Evolutionary conservation across 2,797 vertebrate genomes (phyloP), one percentile per base, ranked within the genome.

Genomic region (Chelonia mydas): DNA sequence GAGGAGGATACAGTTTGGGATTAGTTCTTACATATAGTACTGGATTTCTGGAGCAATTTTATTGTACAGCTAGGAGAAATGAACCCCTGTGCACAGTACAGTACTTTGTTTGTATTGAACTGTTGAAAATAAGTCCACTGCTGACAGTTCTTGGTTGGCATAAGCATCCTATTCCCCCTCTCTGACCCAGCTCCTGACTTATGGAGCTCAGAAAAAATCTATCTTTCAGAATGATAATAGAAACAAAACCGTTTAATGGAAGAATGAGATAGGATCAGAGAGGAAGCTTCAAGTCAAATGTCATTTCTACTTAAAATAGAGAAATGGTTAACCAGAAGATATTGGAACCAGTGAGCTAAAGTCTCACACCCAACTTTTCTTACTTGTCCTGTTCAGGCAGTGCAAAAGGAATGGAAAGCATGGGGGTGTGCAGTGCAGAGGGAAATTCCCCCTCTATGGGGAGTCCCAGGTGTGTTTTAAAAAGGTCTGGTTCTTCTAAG

Each of bases 1-100:
- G 16, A 84, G 9, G 10, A 11, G 59, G 2, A 84, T 50, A 50
- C 37, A 9, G 5, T 27, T 86, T 53, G 11, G 0, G 0, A 1
- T 17, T 79, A 65, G 5, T 2, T 31, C 68, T 17, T 21, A 76
- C 1, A 5, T 37, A 51, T 19, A 28, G 16, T 5, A 21, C 3
- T 74, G 17, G 33, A 68, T 12, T 55, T 83, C 86, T 1, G 82
- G 23, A 88, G 82, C 2, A 74, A 1, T 45, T 41, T 82, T 6
- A 76, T 91, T 86, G 95, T 54, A 86, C 2, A 11, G 7, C 1
- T 23, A 50, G n/a, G 23, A 72, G n/a, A 72, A 72, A 72, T 72
- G n/a, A 92, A 72, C 79, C 59, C 27, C 21, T 87, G 41, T 1
- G 8, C 3, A 90, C 89, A 3, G 3, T 88, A 93, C 41, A 85